These are phyloP conservation scores for Arbacia lixula DNA, from an alignment of 53 echinoderm and acorn worm species.

Conservation along the genomic window DNA sequence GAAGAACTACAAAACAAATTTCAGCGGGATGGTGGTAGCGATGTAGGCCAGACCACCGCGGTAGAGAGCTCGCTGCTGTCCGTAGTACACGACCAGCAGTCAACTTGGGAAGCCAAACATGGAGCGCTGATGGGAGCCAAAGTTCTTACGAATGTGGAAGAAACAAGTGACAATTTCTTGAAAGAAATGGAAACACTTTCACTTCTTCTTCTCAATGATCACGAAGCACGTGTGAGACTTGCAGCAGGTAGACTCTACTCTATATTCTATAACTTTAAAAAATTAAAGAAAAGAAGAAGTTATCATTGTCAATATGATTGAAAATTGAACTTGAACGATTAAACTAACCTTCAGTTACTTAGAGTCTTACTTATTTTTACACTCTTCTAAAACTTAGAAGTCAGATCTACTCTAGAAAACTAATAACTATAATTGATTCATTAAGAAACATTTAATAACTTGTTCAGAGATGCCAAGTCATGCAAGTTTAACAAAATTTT, in stretches of 20 bases:
- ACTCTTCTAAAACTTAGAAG: no score
- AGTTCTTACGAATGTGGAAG: conserved; percentile 58
- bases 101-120: conserved; percentile 90
- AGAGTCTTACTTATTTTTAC: no score
- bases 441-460: no score
- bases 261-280: no score
- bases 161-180: conserved; percentile 60
- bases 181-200: conserved; percentile 62
- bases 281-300: no score
- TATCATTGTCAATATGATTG: no score
- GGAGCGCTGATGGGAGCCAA: conserved; percentile 86
- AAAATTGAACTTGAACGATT: no score
- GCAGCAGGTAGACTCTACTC: conserved; percentile 85
- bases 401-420: no score
- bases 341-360: no score
- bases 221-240: conserved; percentile 85
- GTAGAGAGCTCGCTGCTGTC: conserved; percentile 70
- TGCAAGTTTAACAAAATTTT: no score
- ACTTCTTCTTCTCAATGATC: conserved; percentile 70
- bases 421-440: no score
- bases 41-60: conserved; percentile 54
- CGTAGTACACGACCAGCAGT: conserved; percentile 66
- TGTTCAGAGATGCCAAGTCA: no score
- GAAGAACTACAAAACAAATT: conserved; percentile 62
- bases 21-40: conserved; percentile 39